Conservation (phyloP, 2,113 vertebrate genomes). For the Xiphorhynchus elegans region DNA sequence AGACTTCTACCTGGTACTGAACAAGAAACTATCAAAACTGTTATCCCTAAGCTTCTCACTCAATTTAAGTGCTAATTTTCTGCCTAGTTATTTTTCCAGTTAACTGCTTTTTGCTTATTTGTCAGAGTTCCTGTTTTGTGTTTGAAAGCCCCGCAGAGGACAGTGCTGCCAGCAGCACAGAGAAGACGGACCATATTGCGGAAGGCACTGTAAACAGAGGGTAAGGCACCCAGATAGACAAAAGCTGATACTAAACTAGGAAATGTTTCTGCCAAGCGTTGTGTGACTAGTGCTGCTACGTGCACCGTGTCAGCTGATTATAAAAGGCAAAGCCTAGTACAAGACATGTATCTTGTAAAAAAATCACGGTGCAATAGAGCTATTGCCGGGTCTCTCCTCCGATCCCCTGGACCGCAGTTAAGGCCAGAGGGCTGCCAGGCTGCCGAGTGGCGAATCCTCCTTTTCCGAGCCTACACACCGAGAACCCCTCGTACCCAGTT, state of each 20-base stretch:
- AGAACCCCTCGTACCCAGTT: not conserved
- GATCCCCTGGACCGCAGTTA: not conserved
- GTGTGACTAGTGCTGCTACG: not conserved
- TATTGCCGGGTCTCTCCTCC: not conserved
- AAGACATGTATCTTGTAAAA: not conserved
- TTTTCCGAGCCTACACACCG: not conserved
- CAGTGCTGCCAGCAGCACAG: not conserved
- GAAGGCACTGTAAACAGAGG: not conserved
- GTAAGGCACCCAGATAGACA: not conserved
- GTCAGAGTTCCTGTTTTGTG: not conserved
- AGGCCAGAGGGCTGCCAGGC: not conserved
- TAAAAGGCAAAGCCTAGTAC: not conserved
- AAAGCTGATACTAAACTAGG: slow-evolving; percentile 51
- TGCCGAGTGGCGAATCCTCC: not conserved
- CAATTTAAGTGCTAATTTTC: not conserved
- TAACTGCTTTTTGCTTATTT: not conserved
- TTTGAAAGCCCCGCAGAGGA: not conserved
- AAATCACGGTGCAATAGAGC: not conserved
- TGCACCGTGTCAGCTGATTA: not conserved
- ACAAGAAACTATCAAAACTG: not conserved
- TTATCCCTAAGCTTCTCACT: not conserved
- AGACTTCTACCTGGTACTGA: not conserved
- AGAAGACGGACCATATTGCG: not conserved
- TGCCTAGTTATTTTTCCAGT: not conserved
- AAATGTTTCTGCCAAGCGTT: slow-evolving; percentile 30